A percentile compares a stretch with the other conserved stretches of the same genome.
Evolutionary conservation across 2,797 vertebrate genomes (phyloP).

Genomic region (Novumbra hubbsi): DNA sequence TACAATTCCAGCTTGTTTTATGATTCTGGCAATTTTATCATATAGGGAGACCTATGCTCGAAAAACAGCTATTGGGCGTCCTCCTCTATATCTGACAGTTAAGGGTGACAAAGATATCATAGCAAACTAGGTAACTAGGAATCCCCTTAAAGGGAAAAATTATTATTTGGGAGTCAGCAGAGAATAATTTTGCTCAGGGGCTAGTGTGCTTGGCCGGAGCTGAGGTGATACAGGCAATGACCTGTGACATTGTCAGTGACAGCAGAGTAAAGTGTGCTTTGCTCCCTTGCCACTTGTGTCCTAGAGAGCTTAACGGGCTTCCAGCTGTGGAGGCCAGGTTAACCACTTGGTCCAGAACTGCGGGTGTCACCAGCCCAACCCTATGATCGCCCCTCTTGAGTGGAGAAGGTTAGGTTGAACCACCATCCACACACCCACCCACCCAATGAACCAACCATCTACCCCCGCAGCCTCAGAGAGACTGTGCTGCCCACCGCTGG

Average conservation of each 20-base stretch:
- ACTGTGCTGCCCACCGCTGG: conserved; percentile 87
- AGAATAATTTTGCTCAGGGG: conserved; percentile 91
- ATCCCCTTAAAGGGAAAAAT: conserved; percentile 88
- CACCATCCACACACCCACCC: conserved; percentile 54
- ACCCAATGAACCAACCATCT: conserved; percentile 56
- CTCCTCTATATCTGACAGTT: conserved; percentile 21
- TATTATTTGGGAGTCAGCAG: conserved; percentile 89
- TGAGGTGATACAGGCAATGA: conserved; percentile 80
- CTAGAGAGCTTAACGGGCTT: conserved; percentile 66
- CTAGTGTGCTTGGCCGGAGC: conserved; percentile 76
- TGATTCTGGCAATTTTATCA: background rate
- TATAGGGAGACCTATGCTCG: background rate
- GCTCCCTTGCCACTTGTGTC: conserved; percentile 76
- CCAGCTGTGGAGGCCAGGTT: conserved; percentile 58
- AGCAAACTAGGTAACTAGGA: conserved; percentile 63
- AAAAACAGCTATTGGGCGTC: conserved; percentile 20
- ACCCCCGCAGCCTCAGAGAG: conserved; percentile 68
- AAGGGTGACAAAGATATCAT: conserved; percentile 37
- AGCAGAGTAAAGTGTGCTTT: conserved; percentile 79
- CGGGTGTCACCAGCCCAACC: conserved; percentile 48
- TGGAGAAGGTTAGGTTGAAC: conserved; percentile 33
- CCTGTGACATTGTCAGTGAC: conserved; percentile 89
- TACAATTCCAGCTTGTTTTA: background rate
- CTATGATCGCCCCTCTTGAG: conserved; percentile 31
- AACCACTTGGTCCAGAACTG: conserved; percentile 30